A percentile compares a stretch with the other conserved stretches of the same genome.
These are phyloP conservation scores for Caenorhabditis wallacei DNA, from an alignment of 2,888 invertebrate genomes.

Conservation along the genomic window DNA sequence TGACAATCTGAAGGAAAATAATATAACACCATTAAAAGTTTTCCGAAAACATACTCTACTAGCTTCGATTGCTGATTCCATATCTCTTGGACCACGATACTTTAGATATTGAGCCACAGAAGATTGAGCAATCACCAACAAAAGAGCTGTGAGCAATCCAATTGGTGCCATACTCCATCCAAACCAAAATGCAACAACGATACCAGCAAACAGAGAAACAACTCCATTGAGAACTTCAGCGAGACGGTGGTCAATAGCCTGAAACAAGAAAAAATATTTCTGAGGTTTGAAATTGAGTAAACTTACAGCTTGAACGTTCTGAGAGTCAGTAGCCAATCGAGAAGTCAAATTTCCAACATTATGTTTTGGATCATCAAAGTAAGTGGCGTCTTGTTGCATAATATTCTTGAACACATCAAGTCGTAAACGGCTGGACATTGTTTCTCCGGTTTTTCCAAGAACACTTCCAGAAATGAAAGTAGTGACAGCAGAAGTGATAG, in stretches of 20 bases:
- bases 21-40: too few relatives aligned
- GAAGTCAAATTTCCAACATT: slow-evolving; percentile 84
- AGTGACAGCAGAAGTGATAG: slow-evolving; percentile 62
- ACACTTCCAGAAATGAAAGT: slow-evolving; percentile 73
- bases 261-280: slow-evolving; percentile 10
- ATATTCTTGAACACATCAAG: slow-evolving; percentile 83
- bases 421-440: slow-evolving; percentile 78
- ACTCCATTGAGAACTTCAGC: slow-evolving; percentile 76
- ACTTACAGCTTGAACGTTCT: slow-evolving; percentile 84
- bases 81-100: slow-evolving; percentile 72
- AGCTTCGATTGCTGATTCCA: slow-evolving; percentile 74
- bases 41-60: slow-evolving; percentile 71
- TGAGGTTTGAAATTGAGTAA: neutral
- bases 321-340: slow-evolving; percentile 84
- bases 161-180: slow-evolving; percentile 79
- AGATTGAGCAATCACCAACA: slow-evolving; percentile 63
- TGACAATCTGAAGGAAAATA: slow-evolving; percentile 80
- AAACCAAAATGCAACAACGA: slow-evolving; percentile 78
- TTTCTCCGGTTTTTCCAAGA: slow-evolving; percentile 75
- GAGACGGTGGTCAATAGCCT: slow-evolving; percentile 78
- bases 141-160: slow-evolving; percentile 73
- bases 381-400: slow-evolving; percentile 83
- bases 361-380: slow-evolving; percentile 84
- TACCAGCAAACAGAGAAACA: slow-evolving; percentile 72
- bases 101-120: slow-evolving; percentile 75